phyloP scores from a whole-genome alignment of 1,140 invertebrate genomes.

The Lineus longissimus region DNA sequence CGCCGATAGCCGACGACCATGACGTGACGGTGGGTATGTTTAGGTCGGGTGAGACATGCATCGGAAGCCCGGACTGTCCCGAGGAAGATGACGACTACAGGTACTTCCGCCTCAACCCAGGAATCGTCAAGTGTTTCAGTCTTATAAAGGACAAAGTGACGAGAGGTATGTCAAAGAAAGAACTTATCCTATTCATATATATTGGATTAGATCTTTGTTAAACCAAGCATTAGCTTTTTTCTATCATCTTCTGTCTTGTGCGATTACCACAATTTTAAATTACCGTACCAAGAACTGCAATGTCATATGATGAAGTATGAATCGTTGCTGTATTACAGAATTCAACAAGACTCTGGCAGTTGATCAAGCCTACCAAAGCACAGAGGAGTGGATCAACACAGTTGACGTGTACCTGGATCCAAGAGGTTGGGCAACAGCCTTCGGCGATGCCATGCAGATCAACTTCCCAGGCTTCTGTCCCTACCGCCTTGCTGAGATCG shows the following conservation, averaged over 20 bases:
- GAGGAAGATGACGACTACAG: slow-evolving; percentile 15
- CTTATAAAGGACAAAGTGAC: neutral
- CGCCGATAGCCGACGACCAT: slow-evolving; percentile 11
- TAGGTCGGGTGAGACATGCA: slow-evolving; percentile 16
- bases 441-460: slow-evolving; percentile 10
- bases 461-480: slow-evolving; percentile 1
- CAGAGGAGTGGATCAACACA: slow-evolving; percentile 14
- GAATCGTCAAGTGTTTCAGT: slow-evolving; percentile 23
- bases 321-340: too few species aligned
- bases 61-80: too few species aligned
- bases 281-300: too few species aligned
- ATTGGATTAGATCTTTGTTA: too few species aligned
- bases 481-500: slow-evolving; percentile 15
- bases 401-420: slow-evolving; percentile 17
- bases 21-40: slow-evolving; percentile 20
- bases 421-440: slow-evolving; percentile 17
- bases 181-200: too few species aligned
- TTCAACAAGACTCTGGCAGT: too few species aligned
- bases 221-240: too few species aligned
- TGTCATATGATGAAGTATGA: too few species aligned
- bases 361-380: too few species aligned
- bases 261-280: too few species aligned
- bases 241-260: too few species aligned
- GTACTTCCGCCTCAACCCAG: slow-evolving; percentile 22
- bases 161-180: too few species aligned